phyloP scores from a whole-genome alignment of 2,888 invertebrate genomes.

The Ennomos quercinarius region DNA sequence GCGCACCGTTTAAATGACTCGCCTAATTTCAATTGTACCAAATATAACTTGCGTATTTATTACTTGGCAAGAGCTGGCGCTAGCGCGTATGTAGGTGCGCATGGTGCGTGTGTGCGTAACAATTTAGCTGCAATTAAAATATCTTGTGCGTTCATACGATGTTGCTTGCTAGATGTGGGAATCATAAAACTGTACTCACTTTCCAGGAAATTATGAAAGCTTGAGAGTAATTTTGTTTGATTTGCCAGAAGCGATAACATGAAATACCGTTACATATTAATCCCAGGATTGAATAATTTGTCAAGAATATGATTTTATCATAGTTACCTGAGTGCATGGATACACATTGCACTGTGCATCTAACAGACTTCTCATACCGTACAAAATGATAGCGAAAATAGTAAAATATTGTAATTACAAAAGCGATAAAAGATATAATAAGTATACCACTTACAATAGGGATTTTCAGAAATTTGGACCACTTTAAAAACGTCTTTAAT shows the following conservation, averaged over 20 bases:
- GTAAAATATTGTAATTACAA: no score
- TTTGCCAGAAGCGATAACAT: constrained; percentile 26
- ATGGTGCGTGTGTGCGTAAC: constrained; percentile 59
- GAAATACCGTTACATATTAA: constrained; percentile 1
- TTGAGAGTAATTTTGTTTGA: constrained; percentile 27
- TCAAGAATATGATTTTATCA: neutral
- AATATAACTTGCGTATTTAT: constrained; percentile 82
- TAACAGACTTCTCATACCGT: neutral
- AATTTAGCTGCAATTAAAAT: constrained; percentile 80
- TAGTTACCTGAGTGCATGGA: no score
- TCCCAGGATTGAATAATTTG: constrained; percentile 9
- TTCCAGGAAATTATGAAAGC: constrained; percentile 40
- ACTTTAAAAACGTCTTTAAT: no score
- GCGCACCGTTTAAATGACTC: constrained; percentile 73
- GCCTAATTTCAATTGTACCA: constrained; percentile 84
- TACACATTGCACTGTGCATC: no score
- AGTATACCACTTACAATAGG: no score
- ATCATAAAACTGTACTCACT: constrained; percentile 43
- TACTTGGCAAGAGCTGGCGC: constrained; percentile 76
- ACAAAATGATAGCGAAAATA: neutral
- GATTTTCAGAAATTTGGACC: no score
- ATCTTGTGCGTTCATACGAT: constrained; percentile 59
- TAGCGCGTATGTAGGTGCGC: constrained; percentile 46
- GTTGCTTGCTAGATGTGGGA: constrained; percentile 47
- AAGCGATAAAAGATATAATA: no score